Base-by-base conservation (phyloP, 1,140 invertebrate species). In the Andricus grossulariae region DNA sequence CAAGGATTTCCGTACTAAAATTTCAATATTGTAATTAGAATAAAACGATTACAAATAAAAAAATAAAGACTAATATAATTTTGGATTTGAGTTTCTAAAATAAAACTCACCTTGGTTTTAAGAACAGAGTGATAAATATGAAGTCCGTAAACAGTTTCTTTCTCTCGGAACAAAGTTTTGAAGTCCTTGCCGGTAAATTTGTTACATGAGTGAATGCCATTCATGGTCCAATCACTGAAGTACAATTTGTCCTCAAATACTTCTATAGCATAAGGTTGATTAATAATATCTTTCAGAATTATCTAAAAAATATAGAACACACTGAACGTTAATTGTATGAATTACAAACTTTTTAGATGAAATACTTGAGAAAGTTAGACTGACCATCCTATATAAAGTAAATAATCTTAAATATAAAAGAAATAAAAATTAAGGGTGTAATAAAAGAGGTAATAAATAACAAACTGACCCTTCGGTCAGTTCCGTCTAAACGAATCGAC, bases 201-300 rank as follows among this genome's bases (percentile, higher is more conserved):
- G 82, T 96, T 92, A 25, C 94, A 95, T 0, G 92, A 92, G 80
- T 94, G 92, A 39, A 96, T 92, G 18, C 93, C 93, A 79, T 93
- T 93, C 0, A 93, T 93, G 0, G 89, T 88, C 94, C 95, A 96
- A 86, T 98, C 97, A 60, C 95, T 97, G 96, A 97, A 98, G 85
- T 95, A 98, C 1, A 99, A 84, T 13, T 91, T 93, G 89, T 98
- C 95, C 89, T 98, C 97, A 88, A 98, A 98, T 4, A 99, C 93
- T 0, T 95, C 93, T 70, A 99, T 91, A 0, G 96, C 94, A 87
- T 96, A 97, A 0, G 97, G 97, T 91, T 97, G 95, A 80, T 94
- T 93, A 8, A 94, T 91, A 1, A 93, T 88, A 3, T 91, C 91
- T 18, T 93, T 87, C 6, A 95, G 84, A 32, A 95, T 88, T 11